Evolutionary conservation across 2,113 vertebrate genomes (phyloP).

Genomic region (Isurus oxyrinchus): DNA sequence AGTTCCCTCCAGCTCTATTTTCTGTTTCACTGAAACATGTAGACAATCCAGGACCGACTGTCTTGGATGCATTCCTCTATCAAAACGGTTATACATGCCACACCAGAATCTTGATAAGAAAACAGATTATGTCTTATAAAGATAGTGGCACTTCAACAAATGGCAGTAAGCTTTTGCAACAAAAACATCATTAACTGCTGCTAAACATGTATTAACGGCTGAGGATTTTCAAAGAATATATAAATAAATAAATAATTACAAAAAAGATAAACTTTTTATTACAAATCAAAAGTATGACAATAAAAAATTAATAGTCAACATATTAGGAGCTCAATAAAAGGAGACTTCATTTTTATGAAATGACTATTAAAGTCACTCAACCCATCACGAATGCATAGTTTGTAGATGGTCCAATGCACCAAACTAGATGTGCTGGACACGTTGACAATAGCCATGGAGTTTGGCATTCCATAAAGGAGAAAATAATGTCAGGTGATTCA

Average conservation of each 20-base stretch:
- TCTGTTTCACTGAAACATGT: slow-evolving; percentile 52
- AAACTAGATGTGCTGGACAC: not conserved
- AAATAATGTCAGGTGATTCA: not conserved
- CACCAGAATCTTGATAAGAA: slow-evolving; percentile 66
- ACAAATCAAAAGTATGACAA: not conserved
- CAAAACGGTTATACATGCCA: slow-evolving; percentile 70
- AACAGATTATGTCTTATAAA: not conserved
- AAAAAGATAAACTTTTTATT: not conserved
- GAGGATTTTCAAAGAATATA: not conserved
- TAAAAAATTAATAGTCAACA: not conserved
- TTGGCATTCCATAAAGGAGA: not conserved
- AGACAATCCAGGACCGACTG: slow-evolving; percentile 61
- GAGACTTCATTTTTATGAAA: not conserved
- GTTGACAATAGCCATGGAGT: not conserved
- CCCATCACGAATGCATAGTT: not conserved
- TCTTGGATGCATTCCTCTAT: slow-evolving; percentile 68
- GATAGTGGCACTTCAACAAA: not conserved
- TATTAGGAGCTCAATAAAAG: not conserved
- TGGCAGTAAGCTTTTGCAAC: not conserved
- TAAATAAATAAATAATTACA: not conserved
- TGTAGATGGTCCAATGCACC: not conserved
- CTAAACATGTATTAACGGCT: not conserved
- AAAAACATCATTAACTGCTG: not conserved
- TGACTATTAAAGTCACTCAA: not conserved
- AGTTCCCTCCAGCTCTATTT: slow-evolving; percentile 50